phyloP scores from a whole-genome alignment of 2,113 vertebrate species.

The Turdus rufiventris region DNA sequence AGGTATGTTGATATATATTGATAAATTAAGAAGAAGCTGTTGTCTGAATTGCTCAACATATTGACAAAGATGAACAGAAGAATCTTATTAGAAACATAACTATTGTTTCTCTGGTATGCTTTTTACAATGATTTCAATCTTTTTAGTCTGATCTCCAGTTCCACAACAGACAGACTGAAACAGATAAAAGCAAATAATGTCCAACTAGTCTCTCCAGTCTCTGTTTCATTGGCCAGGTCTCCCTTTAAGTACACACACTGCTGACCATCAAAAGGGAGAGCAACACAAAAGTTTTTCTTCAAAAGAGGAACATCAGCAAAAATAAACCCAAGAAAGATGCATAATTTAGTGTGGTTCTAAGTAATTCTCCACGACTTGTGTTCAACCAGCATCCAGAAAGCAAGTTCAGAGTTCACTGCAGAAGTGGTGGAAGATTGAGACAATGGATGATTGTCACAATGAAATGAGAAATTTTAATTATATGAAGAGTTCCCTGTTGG shows the following conservation, averaged over 20 bases:
- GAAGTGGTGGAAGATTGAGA: neutral
- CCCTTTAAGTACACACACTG: neutral
- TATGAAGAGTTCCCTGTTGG: neutral
- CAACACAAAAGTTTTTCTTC: neutral
- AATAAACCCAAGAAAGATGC: neutral
- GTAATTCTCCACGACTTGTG: neutral
- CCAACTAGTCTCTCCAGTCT: accelerated
- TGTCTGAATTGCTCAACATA: accelerated
- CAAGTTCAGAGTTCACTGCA: neutral
- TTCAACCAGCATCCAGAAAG: neutral
- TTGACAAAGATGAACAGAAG: neutral
- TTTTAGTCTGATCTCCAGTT: neutral
- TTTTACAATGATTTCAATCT: neutral
- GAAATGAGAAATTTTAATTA: neutral
- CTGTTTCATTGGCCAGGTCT: neutral
- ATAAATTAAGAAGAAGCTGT: neutral
- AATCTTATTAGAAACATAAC: neutral
- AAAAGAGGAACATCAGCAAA: neutral
- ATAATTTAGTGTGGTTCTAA: neutral
- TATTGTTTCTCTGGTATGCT: neutral
- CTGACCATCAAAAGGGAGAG: neutral
- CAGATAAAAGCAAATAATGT: neutral
- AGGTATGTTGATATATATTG: slow-evolving; percentile 46
- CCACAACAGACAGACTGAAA: neutral
- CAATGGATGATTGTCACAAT: accelerated